These are phyloP conservation scores for Centropristis striata DNA, from an alignment of 2,113 vertebrate genomes.

Conservation along the genomic window DNA sequence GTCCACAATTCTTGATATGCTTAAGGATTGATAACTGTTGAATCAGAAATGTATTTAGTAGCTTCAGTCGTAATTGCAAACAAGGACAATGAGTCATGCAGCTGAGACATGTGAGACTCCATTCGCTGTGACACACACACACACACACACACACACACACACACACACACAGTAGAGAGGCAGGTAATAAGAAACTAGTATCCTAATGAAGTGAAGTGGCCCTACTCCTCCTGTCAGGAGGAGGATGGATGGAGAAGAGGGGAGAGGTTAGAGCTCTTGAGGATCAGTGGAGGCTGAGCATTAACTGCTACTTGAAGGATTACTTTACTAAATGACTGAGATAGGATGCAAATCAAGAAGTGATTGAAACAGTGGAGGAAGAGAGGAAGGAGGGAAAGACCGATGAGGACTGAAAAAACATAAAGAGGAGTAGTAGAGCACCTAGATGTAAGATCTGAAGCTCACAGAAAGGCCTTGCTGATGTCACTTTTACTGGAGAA, in stretches of 20 bases:
- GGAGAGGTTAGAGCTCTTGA: slow-evolving; percentile 22
- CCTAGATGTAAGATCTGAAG: not conserved
- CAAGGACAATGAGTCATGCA: no score
- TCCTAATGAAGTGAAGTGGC: slow-evolving; percentile 61
- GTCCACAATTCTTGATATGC: not conserved
- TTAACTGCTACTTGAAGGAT: slow-evolving; percentile 25
- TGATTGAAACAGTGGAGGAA: not conserved
- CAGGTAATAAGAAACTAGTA: slow-evolving; percentile 58
- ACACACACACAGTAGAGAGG: not conserved
- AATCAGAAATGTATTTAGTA: no score
- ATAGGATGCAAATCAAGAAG: slow-evolving; percentile 31
- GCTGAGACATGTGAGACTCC: no score
- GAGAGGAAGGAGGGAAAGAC: not conserved
- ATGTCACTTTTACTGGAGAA: not conserved
- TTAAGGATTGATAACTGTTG: not conserved
- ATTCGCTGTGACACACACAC: not conserved
- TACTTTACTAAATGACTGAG: slow-evolving; percentile 28
- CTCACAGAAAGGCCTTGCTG: not conserved
- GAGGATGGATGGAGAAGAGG: slow-evolving; percentile 40
- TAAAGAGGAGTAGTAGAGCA: not conserved
- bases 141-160: slow-evolving; percentile 18
- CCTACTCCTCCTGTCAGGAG: slow-evolving; percentile 48
- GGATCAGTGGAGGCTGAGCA: slow-evolving; percentile 8
- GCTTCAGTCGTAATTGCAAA: no score
- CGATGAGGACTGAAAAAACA: not conserved